Conservation (phyloP, 1,140 invertebrate genomes). For the Arion vulgaris region DNA sequence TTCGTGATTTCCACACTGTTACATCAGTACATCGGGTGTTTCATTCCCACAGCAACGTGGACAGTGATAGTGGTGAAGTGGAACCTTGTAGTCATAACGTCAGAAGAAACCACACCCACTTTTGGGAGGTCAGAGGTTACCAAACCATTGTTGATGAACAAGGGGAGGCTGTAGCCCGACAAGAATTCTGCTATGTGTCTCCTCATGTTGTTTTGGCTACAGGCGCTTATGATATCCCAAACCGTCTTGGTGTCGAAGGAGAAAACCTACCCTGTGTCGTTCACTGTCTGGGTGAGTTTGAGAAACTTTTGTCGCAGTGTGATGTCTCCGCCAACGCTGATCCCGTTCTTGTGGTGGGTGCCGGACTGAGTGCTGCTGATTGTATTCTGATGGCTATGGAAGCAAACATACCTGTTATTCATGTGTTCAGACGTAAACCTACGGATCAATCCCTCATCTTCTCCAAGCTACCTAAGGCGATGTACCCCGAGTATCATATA, state of each 20-base stretch:
- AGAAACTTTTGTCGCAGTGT: conserved; percentile 70
- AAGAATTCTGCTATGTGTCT: conserved; percentile 74
- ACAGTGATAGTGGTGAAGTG: conserved; percentile 67
- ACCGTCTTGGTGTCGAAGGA: conserved; percentile 79
- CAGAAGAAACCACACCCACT: conserved; percentile 57
- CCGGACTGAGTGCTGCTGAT: conserved; percentile 89
- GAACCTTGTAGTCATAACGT: conserved; percentile 61
- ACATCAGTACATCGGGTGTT: conserved; percentile 74
- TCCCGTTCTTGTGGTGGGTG: conserved; percentile 79
- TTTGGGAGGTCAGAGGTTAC: conserved; percentile 67
- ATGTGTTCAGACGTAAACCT: conserved; percentile 80
- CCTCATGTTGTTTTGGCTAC: conserved; percentile 83
- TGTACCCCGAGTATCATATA: conserved; percentile 91
- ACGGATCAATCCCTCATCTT: conserved; percentile 77
- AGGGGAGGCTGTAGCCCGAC: conserved; percentile 51
- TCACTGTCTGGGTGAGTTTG: conserved; percentile 79
- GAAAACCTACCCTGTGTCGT: conserved; percentile 76
- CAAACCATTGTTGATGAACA: conserved; percentile 16
- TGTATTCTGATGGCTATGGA: conserved; percentile 84
- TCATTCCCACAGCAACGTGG: conserved; percentile 50
- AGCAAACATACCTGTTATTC: conserved; percentile 79
- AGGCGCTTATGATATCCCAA: conserved; percentile 84
- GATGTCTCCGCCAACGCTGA: conserved; percentile 59
- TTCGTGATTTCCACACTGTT: conserved; percentile 78
- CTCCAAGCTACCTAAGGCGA: conserved; percentile 82